Conservation (phyloP, 2,888 invertebrate genomes). For the Andrena bicolor region DNA sequence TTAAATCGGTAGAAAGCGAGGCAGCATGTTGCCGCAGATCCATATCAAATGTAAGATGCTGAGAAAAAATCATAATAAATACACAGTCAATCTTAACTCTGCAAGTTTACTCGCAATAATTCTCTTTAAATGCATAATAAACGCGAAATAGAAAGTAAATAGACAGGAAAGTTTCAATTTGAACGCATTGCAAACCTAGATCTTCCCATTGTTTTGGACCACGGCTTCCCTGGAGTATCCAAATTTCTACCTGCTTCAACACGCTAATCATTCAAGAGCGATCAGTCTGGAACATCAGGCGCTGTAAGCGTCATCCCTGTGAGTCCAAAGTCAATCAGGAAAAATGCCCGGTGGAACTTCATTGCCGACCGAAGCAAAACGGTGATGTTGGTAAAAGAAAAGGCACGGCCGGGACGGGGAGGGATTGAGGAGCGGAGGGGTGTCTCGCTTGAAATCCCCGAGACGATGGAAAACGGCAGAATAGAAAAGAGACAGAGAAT, state of each 20-base stretch:
- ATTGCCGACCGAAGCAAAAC: slow-evolving; percentile 36
- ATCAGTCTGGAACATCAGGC: background rate
- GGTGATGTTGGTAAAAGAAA: slow-evolving; percentile 9
- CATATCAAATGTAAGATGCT: background rate
- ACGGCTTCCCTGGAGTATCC: background rate
- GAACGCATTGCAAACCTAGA: background rate
- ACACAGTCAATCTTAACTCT: too few relatives aligned
- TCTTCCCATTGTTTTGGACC: background rate
- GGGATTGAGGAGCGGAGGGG: slow-evolving; percentile 18
- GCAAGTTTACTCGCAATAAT: too few relatives aligned
- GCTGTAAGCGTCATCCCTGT: background rate
- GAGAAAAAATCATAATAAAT: background rate
- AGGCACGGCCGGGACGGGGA: background rate
- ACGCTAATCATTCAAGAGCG: background rate
- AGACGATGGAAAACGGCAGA: slow-evolving; percentile 37
- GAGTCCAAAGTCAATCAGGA: slow-evolving; percentile 21
- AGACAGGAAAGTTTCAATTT: too few relatives aligned
- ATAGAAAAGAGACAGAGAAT: slow-evolving; percentile 50
- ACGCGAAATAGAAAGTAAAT: too few relatives aligned
- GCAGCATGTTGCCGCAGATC: background rate
- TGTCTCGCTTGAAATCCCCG: slow-evolving; percentile 50
- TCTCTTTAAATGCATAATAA: too few relatives aligned
- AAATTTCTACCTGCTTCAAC: background rate
- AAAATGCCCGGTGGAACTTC: slow-evolving; percentile 35
- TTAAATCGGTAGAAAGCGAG: background rate